Evolutionary conservation across 1,140 invertebrate genomes (phyloP).

Genomic region (Drosophila arizonae): DNA sequence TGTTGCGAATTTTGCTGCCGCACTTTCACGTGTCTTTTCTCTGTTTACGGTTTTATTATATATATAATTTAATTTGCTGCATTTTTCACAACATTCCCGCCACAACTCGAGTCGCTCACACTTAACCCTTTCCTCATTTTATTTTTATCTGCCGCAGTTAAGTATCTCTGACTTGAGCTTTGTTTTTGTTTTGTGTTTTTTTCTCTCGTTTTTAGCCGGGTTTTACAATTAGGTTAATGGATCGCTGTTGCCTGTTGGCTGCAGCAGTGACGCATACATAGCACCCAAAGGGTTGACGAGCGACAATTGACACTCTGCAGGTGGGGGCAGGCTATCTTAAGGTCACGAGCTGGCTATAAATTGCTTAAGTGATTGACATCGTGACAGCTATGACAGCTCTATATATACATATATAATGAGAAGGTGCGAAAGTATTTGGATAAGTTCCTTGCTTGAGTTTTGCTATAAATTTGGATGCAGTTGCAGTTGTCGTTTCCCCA

Average conservation of each 20-base stretch:
- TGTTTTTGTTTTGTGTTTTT: constrained; percentile 48
- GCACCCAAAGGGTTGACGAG: constrained; percentile 12
- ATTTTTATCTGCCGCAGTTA: constrained; percentile 22
- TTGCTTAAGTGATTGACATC: constrained; percentile 4
- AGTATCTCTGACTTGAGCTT: constrained; percentile 20
- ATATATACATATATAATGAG: background rate
- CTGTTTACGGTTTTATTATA: constrained; percentile 19
- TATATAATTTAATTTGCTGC: constrained; percentile 30
- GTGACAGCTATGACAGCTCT: background rate
- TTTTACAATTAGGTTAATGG: constrained; percentile 76
- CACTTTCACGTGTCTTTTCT: constrained; percentile 18
- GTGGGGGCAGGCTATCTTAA: background rate
- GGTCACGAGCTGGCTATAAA: constrained; percentile 9
- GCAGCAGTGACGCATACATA: constrained; percentile 54
- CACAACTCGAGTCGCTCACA: constrained; percentile 44
- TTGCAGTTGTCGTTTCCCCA: background rate
- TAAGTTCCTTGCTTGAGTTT: background rate
- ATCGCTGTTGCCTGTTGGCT: constrained; percentile 35
- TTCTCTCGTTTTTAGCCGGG: constrained; percentile 15
- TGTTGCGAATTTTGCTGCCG: background rate
- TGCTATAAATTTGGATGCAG: too few relatives aligned
- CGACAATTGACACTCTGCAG: background rate
- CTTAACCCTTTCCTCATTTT: constrained; percentile 51
- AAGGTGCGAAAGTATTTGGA: background rate
- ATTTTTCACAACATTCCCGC: constrained; percentile 42